Conservation (phyloP, 1,140 invertebrate genomes). For the Drosophila subpulchrella region DNA sequence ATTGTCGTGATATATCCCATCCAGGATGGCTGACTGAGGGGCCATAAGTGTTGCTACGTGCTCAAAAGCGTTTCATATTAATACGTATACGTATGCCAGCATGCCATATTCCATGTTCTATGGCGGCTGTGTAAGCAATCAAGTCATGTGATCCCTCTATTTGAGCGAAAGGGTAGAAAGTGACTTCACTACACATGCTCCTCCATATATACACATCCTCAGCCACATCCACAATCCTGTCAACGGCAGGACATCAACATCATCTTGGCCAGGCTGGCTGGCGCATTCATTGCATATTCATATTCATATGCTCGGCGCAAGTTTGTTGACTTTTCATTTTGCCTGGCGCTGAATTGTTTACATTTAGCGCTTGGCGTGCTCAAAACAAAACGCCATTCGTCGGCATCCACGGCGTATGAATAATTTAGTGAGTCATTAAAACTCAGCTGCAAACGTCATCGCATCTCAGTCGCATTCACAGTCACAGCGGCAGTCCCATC, state of each 20-base stretch:
- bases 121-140: slow-evolving; percentile 75
- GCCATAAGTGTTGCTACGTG: slow-evolving; percentile 81
- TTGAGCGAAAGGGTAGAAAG: slow-evolving; percentile 78
- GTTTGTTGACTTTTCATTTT: slow-evolving; percentile 83
- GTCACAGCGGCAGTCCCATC: slow-evolving; percentile 11
- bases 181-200: slow-evolving; percentile 68
- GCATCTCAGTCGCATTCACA: slow-evolving; percentile 31
- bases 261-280: slow-evolving; percentile 60
- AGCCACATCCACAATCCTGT: slow-evolving; percentile 26
- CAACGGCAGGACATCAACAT: slow-evolving; percentile 55
- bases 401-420: slow-evolving; percentile 79
- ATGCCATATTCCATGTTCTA: slow-evolving; percentile 66
- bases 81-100: slow-evolving; percentile 51
- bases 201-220: neutral
- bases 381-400: slow-evolving; percentile 79
- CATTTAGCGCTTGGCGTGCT: slow-evolving; percentile 79
- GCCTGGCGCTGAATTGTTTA: slow-evolving; percentile 81
- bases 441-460: slow-evolving; percentile 48
- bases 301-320: slow-evolving; percentile 73
- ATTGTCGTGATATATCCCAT: slow-evolving; percentile 74
- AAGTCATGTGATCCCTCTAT: slow-evolving; percentile 82
- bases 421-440: slow-evolving; percentile 83
- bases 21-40: slow-evolving; percentile 54
- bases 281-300: slow-evolving; percentile 75
- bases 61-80: slow-evolving; percentile 83